Conservation (phyloP, 2,888 invertebrate genomes). For the Ceraclea dissimilis region DNA sequence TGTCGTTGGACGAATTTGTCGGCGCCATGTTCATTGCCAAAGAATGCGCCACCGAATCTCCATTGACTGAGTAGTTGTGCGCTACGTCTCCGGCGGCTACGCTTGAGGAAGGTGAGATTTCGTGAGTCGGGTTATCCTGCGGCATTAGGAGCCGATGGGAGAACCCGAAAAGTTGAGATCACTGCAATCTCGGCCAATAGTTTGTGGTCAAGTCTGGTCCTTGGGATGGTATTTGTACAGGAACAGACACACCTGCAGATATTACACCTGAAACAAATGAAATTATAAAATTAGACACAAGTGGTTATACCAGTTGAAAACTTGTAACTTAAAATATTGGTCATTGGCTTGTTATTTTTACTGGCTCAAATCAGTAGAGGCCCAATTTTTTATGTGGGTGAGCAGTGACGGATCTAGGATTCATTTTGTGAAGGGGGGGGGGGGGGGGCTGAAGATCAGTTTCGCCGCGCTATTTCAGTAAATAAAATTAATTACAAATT, state of each 20-base stretch:
- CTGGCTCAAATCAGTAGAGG: too few relatives aligned
- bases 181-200: slow-evolving; percentile 89
- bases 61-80: slow-evolving; percentile 42
- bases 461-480: too few relatives aligned
- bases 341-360: too few relatives aligned
- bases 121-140: slow-evolving; percentile 49
- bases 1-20: slow-evolving; percentile 32
- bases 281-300: slow-evolving; percentile 4
- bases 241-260: slow-evolving; percentile 87
- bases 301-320: too few relatives aligned
- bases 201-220: slow-evolving; percentile 69
- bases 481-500: too few relatives aligned
- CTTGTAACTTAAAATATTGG: too few relatives aligned
- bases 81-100: slow-evolving; percentile 36
- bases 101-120: slow-evolving; percentile 25
- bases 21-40: slow-evolving; percentile 38
- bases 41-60: slow-evolving; percentile 36
- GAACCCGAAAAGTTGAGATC: slow-evolving; percentile 88
- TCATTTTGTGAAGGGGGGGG: too few relatives aligned
- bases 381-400: too few relatives aligned
- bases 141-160: slow-evolving; percentile 66
- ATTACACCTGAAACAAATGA: slow-evolving; percentile 67
- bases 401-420: too few relatives aligned
- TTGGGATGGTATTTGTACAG: slow-evolving; percentile 86
- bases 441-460: too few relatives aligned